Percentiles rank a stretch among this genome's conserved stretches.
phyloP scores from a whole-genome alignment of 2,888 invertebrate species.

The Ceraclea dissimilis region DNA sequence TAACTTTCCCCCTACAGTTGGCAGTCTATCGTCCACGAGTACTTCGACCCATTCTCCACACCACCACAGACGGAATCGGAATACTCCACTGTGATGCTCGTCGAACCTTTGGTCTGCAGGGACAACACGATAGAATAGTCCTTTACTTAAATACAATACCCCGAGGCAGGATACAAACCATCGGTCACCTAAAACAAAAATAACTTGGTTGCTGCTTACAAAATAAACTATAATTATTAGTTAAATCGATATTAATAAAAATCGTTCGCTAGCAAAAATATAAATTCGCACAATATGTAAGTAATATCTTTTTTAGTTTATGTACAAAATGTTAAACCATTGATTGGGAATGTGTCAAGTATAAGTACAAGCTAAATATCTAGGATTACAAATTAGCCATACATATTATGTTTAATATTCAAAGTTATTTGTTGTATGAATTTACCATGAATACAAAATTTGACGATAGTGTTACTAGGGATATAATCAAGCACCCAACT shows the following conservation, averaged over 20 bases:
- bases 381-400: no score
- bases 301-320: no score
- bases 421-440: no score
- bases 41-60: constrained; percentile 90
- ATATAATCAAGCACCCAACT: no score
- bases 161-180: constrained; percentile 88
- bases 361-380: no score
- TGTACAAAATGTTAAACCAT: no score
- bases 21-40: constrained; percentile 81
- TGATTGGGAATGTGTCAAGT: no score
- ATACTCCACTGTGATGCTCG: constrained; percentile 67
- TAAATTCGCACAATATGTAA: not conserved
- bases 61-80: constrained; percentile 89
- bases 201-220: not conserved
- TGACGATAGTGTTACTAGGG: no score
- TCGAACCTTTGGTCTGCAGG: constrained; percentile 83
- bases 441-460: no score
- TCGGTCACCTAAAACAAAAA: constrained; percentile 62
- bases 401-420: no score
- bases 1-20: constrained; percentile 78
- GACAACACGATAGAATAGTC: constrained; percentile 83
- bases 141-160: constrained; percentile 75
- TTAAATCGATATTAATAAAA: no score
- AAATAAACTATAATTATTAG: no score
- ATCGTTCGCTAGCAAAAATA: not conserved